Evolutionary conservation across 2,113 vertebrate species (phyloP).

Genomic region (Petrocephalus zakoni): DNA sequence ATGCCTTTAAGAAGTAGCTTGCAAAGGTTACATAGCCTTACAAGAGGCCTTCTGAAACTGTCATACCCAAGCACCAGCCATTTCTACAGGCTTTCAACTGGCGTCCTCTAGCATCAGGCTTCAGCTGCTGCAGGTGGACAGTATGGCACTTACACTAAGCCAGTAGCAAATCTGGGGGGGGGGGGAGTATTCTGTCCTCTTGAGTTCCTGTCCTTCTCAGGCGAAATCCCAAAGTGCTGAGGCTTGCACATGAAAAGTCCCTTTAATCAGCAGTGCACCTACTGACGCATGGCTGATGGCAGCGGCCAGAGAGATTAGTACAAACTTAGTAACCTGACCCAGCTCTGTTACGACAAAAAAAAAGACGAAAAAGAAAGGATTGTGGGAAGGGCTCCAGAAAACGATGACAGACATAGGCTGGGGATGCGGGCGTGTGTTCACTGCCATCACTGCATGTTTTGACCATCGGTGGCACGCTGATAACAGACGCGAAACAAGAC

Average conservation of each 20-base stretch:
- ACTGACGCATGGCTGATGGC: not conserved
- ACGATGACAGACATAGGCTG: not conserved
- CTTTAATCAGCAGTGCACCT: not conserved
- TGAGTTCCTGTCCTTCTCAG: not conserved
- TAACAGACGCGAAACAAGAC: not conserved
- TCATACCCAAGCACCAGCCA: not conserved
- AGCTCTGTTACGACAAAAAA: not conserved
- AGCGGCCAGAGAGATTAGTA: not conserved
- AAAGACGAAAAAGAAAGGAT: not conserved
- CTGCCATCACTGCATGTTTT: not conserved
- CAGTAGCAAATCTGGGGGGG: not conserved
- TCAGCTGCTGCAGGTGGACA: not conserved
- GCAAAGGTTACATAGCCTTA: not conserved
- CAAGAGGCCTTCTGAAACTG: not conserved
- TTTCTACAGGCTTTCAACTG: not conserved
- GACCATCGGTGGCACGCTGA: not conserved
- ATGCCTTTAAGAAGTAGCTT: not conserved
- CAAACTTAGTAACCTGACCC: not conserved
- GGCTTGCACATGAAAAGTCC: not conserved
- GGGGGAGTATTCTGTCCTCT: not conserved
- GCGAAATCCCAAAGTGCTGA: not conserved
- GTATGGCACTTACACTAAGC: not conserved
- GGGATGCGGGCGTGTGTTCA: not conserved
- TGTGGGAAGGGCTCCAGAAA: not conserved
- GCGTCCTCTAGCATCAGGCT: not conserved